phyloP scores from a whole-genome alignment of 1,140 invertebrate genomes.

The Drosophila trapezifrons region DNA sequence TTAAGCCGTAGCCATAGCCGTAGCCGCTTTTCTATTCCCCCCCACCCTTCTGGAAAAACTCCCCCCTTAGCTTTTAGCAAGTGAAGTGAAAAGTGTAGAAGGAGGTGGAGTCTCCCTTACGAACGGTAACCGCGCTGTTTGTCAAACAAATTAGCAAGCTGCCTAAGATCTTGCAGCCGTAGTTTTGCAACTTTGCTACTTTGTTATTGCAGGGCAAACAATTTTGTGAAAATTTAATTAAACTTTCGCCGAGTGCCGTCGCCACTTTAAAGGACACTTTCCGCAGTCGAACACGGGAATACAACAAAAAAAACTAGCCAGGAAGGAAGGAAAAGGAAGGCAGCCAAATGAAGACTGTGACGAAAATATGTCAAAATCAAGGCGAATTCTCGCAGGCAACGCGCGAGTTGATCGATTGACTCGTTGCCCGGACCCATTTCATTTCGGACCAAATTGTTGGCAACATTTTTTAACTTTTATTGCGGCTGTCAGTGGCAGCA shows the following conservation, averaged over 20 bases:
- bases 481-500: conserved; percentile 67
- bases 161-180: conserved; percentile 62
- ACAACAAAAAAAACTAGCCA: not conserved
- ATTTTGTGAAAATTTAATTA: conserved; percentile 72
- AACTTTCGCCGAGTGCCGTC: conserved; percentile 56
- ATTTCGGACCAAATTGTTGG: conserved; percentile 72
- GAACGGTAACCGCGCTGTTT: conserved; percentile 62
- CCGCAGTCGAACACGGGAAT: not conserved
- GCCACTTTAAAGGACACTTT: conserved; percentile 56
- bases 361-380: conserved; percentile 67
- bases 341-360: conserved; percentile 40
- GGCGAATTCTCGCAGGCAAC: conserved; percentile 37
- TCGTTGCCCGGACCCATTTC: conserved; percentile 66
- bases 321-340: not conserved
- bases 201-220: conserved; percentile 65
- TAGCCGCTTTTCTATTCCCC: conserved; percentile 1
- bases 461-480: conserved; percentile 77
- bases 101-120: conserved; percentile 6
- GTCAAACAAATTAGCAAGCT: conserved; percentile 76
- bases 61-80: conserved; percentile 15
- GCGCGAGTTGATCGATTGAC: conserved; percentile 72
- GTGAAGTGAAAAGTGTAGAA: conserved; percentile 14
- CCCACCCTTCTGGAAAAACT: not conserved
- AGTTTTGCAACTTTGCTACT: conserved; percentile 66
- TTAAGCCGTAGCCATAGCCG: conserved; percentile 22